These are phyloP conservation scores for Phrynocephalus guinanensis DNA, from an alignment of 2,797 vertebrate genomes.

Conservation along the genomic window DNA sequence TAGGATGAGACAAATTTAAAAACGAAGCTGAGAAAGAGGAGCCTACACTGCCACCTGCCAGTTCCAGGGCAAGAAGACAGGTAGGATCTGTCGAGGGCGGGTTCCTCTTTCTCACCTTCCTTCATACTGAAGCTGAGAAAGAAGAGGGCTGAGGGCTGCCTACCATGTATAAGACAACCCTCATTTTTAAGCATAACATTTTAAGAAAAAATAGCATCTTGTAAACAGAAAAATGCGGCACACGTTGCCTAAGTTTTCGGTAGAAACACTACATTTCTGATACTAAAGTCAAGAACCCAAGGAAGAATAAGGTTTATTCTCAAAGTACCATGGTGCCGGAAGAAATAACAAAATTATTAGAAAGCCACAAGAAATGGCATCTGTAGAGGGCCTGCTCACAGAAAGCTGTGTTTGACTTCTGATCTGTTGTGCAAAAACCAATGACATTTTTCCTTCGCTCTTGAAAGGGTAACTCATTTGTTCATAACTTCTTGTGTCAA, in stretches of 20 bases:
- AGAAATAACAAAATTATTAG: conserved; percentile 73
- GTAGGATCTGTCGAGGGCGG: too few relatives aligned
- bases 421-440: conserved; percentile 42
- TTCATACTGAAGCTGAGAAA: too few relatives aligned
- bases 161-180: too few relatives aligned
- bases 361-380: conserved; percentile 78
- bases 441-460: too few relatives aligned
- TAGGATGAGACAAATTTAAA: too few relatives aligned
- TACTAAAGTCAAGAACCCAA: conserved; percentile 50
- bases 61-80: too few relatives aligned
- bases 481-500: conserved; percentile 27
- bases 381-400: conserved; percentile 68
- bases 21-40: too few relatives aligned
- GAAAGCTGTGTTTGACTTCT: conserved; percentile 49
- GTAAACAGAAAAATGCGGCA: background rate
- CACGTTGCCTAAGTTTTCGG: conserved; percentile 36
- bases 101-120: too few relatives aligned
- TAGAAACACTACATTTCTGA: conserved; percentile 26
- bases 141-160: too few relatives aligned
- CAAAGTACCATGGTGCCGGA: conserved; percentile 68
- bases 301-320: conserved; percentile 65
- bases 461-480: conserved; percentile 25
- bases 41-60: too few relatives aligned
- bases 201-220: too few relatives aligned
- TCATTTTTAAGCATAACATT: too few relatives aligned